Percentiles rank a stretch among this genome's conserved stretches.
Evolutionary conservation across 64 coral and sea anemone genomes (phyloP).

Genomic region (Anthopleura sola): DNA sequence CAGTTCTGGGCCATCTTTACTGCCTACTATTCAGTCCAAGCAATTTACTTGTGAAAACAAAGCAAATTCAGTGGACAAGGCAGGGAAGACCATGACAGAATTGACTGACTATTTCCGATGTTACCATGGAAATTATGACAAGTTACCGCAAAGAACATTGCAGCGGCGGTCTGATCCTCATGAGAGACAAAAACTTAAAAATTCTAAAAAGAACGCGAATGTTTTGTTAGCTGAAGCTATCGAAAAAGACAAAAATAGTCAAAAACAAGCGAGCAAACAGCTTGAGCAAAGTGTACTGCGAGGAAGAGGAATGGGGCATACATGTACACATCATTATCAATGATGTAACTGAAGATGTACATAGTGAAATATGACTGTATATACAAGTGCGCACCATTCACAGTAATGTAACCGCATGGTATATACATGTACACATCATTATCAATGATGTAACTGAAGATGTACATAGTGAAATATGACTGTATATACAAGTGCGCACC

Average conservation of each 20-base stretch:
- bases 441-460: too few relatives aligned
- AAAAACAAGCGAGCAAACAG: constrained; percentile 10
- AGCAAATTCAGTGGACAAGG: neutral
- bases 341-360: neutral
- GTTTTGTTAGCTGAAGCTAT: constrained; percentile 18
- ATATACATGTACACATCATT: too few relatives aligned
- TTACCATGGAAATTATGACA: neutral
- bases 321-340: neutral
- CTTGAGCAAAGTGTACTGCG: neutral
- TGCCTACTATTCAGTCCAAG: neutral
- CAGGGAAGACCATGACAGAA: constrained; percentile 9
- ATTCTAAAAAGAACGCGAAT: neutral
- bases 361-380: neutral
- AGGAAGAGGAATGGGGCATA: neutral
- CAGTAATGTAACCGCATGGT: too few relatives aligned
- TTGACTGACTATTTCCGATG: constrained; percentile 9
- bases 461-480: too few relatives aligned
- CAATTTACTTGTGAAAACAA: neutral
- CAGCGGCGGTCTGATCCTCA: neutral
- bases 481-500: too few relatives aligned
- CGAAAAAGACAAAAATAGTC: constrained; percentile 1
- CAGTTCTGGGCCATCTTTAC: neutral
- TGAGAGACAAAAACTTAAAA: neutral
- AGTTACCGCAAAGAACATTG: neutral
- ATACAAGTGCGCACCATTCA: too few relatives aligned